Base-by-base conservation (phyloP, 2,797 vertebrate species). In the Anguilla anguilla region DNA sequence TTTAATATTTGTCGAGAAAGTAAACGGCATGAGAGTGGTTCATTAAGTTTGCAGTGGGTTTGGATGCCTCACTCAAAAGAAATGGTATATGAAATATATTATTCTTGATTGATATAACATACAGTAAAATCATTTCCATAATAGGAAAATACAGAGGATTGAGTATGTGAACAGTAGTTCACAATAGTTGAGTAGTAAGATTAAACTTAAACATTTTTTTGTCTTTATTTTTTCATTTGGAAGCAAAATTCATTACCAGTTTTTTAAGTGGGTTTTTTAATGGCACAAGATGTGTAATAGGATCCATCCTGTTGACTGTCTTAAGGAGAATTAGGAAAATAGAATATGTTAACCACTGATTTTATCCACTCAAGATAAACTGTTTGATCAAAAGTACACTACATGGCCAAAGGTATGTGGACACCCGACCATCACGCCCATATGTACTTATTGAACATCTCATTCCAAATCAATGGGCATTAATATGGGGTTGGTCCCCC, bases 1-100 rank as follows among this genome's bases (percentile, higher is more conserved):
- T 85, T 84, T 61, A 88, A 85, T 85, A 53, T 59, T 85, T 51
- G 43, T 61, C 46, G 25, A 55, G 79, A 79, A 83, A 59, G 77
- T 57, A 87, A 64, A 39, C n/a, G 17, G 79, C 46, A 51, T 82
- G 79, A 51, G 46, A n/a, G 22, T 82, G 79, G 79, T 31, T 82
- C 79, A 82, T 82, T 82, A 82, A 82, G 25, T 82, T 51, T 82
- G 7, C 77, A 79, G 19, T 39, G 31, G 74, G 35, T 46, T 81
- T 10, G 19, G 19, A 17, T 49, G 79, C 22, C 46, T 82, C 35
- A 17, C 74, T 77, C 46, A 2, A 25, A n/a, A 19, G 9, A 79
- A 43, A 79, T 43, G 4, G 35, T 22, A 72, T 69, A 2, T 69
- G n/a, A 28, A 69, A n/a, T 69, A 69, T 10, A 69, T n/a, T 69